Conservation (phyloP, 2,797 vertebrate genomes). For the Zalophus californianus region DNA sequence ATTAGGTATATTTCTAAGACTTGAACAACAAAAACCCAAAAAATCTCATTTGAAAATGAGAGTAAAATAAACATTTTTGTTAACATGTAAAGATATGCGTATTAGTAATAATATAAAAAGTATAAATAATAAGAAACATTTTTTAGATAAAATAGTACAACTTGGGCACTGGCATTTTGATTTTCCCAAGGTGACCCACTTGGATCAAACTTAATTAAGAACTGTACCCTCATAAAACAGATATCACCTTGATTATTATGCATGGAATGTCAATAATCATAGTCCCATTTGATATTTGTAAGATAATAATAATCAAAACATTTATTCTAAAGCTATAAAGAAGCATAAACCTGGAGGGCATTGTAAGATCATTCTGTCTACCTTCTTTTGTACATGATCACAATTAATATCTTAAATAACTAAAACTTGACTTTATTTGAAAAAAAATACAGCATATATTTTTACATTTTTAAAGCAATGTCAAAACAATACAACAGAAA, state of each 20-base stretch:
- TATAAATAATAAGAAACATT: not conserved
- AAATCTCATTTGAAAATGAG: not conserved
- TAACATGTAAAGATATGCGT: not conserved
- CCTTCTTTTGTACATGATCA: not conserved
- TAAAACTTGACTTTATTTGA: not conserved
- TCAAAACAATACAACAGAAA: not conserved
- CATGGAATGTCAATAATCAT: conserved; percentile 38
- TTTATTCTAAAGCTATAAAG: conserved; percentile 59
- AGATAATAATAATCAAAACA: conserved; percentile 33
- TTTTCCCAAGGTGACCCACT: conserved; percentile 44
- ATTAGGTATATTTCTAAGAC: not conserved
- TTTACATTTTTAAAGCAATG: not conserved
- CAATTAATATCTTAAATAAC: not conserved
- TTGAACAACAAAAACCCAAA: not conserved
- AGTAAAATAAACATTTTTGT: not conserved
- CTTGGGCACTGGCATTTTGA: not conserved
- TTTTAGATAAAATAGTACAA: not conserved
- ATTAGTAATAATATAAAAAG: not conserved
- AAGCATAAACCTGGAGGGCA: conserved; percentile 24
- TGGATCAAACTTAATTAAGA: conserved; percentile 53
- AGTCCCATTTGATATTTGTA: conserved; percentile 52
- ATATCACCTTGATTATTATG: conserved; percentile 65
- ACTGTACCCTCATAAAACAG: conserved; percentile 51
- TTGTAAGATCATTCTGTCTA: conserved; percentile 52
- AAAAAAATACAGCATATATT: not conserved